A percentile compares a stretch with the other conserved stretches of the same genome.
Evolutionary conservation across 1,140 invertebrate genomes (phyloP).

Genomic region (Meteorus sp.): DNA sequence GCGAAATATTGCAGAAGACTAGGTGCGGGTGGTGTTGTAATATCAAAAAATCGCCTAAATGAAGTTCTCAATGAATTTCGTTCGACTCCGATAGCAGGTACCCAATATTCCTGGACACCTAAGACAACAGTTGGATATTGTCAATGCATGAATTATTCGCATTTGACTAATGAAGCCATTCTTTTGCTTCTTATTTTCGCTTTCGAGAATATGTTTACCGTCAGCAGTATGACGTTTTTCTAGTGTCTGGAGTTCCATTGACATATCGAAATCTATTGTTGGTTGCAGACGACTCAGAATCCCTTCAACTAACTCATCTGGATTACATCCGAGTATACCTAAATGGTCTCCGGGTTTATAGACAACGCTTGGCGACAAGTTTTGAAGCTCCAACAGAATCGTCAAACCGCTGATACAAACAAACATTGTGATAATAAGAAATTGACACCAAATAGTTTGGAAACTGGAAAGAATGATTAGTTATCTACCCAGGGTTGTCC

Average conservation of each 20-base stretch:
- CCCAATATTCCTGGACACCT: slow-evolving; percentile 85
- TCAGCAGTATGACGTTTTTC: slow-evolving; percentile 87
- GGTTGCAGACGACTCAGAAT: slow-evolving; percentile 74
- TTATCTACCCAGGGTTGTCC: slow-evolving; percentile 53
- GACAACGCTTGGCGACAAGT: slow-evolving; percentile 54
- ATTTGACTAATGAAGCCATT: slow-evolving; percentile 23
- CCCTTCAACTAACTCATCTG: slow-evolving; percentile 75
- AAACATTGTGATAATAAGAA: too few relatives aligned
- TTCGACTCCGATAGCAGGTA: slow-evolving; percentile 81
- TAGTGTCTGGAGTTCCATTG: slow-evolving; percentile 81
- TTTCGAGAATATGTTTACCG: slow-evolving; percentile 53
- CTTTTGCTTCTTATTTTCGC: too few relatives aligned
- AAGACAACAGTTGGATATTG: too few relatives aligned
- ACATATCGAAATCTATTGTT: slow-evolving; percentile 69
- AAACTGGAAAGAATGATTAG: not conserved
- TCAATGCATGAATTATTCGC: slow-evolving; percentile 25
- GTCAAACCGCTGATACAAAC: slow-evolving; percentile 66
- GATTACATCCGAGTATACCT: slow-evolving; percentile 86
- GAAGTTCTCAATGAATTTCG: slow-evolving; percentile 75
- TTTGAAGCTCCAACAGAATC: slow-evolving; percentile 66
- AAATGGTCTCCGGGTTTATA: slow-evolving; percentile 93
- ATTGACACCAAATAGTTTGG: too few relatives aligned
- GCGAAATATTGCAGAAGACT: slow-evolving; percentile 83
- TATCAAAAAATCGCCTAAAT: slow-evolving; percentile 84
- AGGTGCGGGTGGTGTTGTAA: slow-evolving; percentile 89